Conservation (phyloP, 2,797 vertebrate genomes). For the Onychomys torridus region DNA sequence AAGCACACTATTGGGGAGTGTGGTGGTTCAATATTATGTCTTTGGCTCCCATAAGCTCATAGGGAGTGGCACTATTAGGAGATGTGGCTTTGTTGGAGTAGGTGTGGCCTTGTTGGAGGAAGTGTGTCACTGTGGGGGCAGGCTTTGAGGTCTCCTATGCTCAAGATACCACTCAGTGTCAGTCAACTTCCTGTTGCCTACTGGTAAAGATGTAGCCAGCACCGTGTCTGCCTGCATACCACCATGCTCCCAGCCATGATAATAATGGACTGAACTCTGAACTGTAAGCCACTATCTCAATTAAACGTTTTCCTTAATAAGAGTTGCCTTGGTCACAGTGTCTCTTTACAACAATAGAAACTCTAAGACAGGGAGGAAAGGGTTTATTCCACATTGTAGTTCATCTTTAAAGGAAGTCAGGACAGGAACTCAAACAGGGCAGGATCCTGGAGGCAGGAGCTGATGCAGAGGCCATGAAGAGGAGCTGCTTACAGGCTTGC, state of each 20-base stretch:
- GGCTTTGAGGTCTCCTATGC: neutral
- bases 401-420: neutral
- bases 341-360: neutral
- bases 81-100: neutral
- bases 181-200: neutral
- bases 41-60: neutral
- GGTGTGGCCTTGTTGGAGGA: neutral
- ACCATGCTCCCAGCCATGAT: neutral
- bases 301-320: neutral
- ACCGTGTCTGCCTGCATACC: neutral
- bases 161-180: neutral
- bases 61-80: neutral
- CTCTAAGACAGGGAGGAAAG: neutral
- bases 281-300: neutral
- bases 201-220: neutral
- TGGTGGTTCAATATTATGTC: neutral
- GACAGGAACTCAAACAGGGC: neutral
- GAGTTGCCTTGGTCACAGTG: neutral
- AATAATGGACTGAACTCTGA: neutral
- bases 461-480: neutral
- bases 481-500: neutral
- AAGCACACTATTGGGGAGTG: neutral
- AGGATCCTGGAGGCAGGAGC: neutral
- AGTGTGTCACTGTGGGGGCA: neutral
- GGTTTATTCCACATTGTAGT: neutral